Percentiles rank a stretch among this genome's conserved stretches.
phyloP scores from a whole-genome alignment of 2,797 vertebrate species.

The Takifugu rubripes region DNA sequence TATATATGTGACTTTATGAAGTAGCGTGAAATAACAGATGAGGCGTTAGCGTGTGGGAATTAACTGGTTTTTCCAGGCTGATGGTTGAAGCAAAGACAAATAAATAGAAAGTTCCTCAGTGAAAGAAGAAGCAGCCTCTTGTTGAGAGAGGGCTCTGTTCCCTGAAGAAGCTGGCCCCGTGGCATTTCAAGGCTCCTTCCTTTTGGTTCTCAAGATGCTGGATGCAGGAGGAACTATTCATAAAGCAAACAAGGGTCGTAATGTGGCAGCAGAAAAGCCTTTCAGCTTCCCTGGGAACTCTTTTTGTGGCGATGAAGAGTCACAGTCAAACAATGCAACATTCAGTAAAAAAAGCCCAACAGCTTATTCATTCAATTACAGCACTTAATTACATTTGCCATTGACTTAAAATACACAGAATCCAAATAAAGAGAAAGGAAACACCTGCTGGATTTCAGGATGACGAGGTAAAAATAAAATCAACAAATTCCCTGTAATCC shows the following conservation, averaged over 20 bases:
- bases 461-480: slow-evolving; percentile 45
- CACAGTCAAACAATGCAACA: slow-evolving; percentile 64
- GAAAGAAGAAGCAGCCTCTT: slow-evolving; percentile 36
- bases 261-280: slow-evolving; percentile 49
- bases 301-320: slow-evolving; percentile 61
- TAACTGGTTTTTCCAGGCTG: slow-evolving; percentile 28
- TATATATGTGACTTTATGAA: neutral
- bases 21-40: neutral
- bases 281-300: slow-evolving; percentile 64
- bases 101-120: slow-evolving; percentile 19
- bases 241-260: slow-evolving; percentile 42
- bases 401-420: slow-evolving; percentile 55
- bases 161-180: slow-evolving; percentile 10
- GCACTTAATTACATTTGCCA: slow-evolving; percentile 54
- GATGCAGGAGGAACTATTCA: slow-evolving; percentile 41
- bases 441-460: slow-evolving; percentile 70
- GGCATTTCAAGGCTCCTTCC: slow-evolving; percentile 38
- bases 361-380: slow-evolving; percentile 49
- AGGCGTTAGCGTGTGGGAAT: slow-evolving; percentile 5
- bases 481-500: slow-evolving; percentile 32
- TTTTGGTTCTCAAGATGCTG: slow-evolving; percentile 37
- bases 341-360: slow-evolving; percentile 20
- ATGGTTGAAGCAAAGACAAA: slow-evolving; percentile 39
- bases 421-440: slow-evolving; percentile 52
- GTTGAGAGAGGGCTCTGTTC: slow-evolving; percentile 32